Evolutionary conservation across 2,888 invertebrate species (phyloP).

Genomic region (Polyommatus icarus): DNA sequence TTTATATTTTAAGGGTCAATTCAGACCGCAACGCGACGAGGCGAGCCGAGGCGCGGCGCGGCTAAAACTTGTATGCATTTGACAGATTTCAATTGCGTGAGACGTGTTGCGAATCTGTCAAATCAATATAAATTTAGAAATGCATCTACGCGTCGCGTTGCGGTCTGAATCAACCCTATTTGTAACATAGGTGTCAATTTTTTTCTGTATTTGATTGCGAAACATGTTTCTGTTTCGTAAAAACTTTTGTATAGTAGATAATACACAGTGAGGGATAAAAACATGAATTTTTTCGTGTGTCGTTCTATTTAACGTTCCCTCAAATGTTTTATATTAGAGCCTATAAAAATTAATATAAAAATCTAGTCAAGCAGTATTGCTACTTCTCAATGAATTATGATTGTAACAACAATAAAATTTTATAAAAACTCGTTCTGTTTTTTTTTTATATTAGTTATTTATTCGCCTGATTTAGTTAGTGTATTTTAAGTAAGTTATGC

Average conservation of each 20-base stretch:
- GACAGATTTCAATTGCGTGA: too few relatives aligned
- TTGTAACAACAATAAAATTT: background rate
- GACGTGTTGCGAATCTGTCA: too few relatives aligned
- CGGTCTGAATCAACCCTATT: too few relatives aligned
- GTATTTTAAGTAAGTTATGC: too few relatives aligned
- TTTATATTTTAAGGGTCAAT: too few relatives aligned
- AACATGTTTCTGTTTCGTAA: background rate
- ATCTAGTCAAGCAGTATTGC: constrained; percentile 10
- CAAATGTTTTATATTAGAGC: background rate
- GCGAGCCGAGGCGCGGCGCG: too few relatives aligned
- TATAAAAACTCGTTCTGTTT: background rate
- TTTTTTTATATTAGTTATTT: background rate
- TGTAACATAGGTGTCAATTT: too few relatives aligned
- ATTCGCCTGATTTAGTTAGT: background rate
- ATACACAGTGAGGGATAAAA: background rate
- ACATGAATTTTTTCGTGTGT: background rate
- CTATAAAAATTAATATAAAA: background rate
- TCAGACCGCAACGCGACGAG: too few relatives aligned
- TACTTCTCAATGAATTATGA: background rate
- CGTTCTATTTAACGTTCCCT: background rate
- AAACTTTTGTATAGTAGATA: background rate
- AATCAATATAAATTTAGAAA: too few relatives aligned
- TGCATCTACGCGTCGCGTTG: too few relatives aligned
- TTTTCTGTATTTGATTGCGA: background rate
- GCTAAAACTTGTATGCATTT: too few relatives aligned